These are phyloP conservation scores for Palythoa grandis DNA, from an alignment of 92 coral and sea anemone species.

Conservation along the genomic window DNA sequence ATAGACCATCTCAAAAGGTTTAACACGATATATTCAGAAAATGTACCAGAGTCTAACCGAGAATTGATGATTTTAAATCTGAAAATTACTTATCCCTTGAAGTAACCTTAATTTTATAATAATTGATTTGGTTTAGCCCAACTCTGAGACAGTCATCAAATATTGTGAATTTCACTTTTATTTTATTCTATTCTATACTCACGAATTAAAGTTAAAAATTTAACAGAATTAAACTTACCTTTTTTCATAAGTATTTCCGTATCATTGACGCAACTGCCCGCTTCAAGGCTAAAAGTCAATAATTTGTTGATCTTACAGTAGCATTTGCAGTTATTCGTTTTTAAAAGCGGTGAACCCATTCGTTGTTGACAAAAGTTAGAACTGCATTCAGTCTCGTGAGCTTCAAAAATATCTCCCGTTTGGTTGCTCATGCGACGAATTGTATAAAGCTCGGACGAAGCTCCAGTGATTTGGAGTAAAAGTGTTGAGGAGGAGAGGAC, in stretches of 20 bases:
- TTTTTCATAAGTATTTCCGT: neutral
- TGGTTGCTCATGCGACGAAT: conserved; percentile 15
- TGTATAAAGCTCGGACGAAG: neutral
- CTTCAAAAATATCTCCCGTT: conserved; percentile 7
- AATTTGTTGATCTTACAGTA: neutral
- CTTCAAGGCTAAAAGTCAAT: neutral
- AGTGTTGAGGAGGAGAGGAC: neutral
- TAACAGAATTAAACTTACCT: neutral
- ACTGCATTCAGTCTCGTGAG: neutral
- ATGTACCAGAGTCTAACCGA: no score
- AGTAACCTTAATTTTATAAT: no score
- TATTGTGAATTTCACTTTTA: no score
- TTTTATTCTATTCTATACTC: no score
- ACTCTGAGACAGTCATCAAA: no score
- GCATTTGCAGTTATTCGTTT: neutral
- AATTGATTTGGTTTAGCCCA: no score
- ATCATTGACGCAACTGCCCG: conserved; percentile 6
- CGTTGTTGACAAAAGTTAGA: neutral
- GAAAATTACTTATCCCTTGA: no score
- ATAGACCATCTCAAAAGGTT: no score
- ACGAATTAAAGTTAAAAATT: no score
- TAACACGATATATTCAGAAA: no score
- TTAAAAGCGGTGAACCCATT: neutral
- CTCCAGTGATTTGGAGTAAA: neutral
- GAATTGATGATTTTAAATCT: no score